Conservation (phyloP, 2,113 vertebrate genomes). For the Phyllostomus discolor region DNA sequence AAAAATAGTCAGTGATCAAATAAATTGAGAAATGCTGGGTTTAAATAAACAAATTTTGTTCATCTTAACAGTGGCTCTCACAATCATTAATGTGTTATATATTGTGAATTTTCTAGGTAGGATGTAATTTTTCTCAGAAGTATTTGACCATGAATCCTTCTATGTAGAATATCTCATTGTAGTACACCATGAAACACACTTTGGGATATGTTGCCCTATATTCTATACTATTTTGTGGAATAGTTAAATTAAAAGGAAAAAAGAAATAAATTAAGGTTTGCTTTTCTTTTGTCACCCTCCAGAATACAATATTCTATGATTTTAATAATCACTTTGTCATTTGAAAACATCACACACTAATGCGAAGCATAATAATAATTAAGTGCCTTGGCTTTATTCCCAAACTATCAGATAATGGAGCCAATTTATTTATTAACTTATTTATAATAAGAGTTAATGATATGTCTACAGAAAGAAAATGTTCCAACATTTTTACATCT, state of each 20-base stretch:
- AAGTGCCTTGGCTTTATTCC: background rate
- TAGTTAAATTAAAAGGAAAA: conserved; percentile 7
- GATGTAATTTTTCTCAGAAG: background rate
- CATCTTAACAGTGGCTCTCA: background rate
- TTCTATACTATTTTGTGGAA: background rate
- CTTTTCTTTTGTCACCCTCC: background rate
- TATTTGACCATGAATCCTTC: background rate
- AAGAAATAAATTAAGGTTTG: background rate
- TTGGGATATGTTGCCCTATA: background rate
- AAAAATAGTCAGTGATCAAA: background rate
- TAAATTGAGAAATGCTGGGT: background rate
- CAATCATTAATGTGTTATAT: background rate
- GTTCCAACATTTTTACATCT: background rate
- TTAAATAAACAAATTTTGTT: background rate
- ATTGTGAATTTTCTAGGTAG: background rate
- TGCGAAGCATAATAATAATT: background rate
- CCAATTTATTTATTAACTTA: background rate
- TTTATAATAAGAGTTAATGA: background rate
- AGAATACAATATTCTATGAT: background rate
- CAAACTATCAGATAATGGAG: background rate
- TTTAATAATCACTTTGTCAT: conserved; percentile 14
- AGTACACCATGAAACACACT: background rate
- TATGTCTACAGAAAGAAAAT: background rate
- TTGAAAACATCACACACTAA: background rate
- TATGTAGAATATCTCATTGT: background rate